Percentiles rank a stretch among this genome's conserved stretches.
These are phyloP conservation scores for Elachura formosa DNA, from an alignment of 2,113 vertebrate species.

Conservation along the genomic window DNA sequence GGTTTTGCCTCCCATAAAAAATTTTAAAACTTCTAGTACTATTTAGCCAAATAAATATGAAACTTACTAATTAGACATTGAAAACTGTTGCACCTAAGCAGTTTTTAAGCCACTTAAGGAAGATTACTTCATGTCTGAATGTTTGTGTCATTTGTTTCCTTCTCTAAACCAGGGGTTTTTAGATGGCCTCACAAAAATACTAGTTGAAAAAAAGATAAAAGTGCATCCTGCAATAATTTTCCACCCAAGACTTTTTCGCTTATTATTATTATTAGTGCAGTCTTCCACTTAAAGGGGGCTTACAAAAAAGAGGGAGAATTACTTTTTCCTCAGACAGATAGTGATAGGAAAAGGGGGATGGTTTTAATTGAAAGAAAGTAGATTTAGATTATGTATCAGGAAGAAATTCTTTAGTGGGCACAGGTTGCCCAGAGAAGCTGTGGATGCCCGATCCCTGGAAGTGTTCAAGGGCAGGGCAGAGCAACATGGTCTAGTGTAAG, in stretches of 20 bases:
- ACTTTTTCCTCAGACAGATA: background rate
- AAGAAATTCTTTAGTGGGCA: background rate
- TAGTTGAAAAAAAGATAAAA: background rate
- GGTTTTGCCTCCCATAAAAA: background rate
- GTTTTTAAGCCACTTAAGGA: background rate
- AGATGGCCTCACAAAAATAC: background rate
- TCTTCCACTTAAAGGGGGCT: background rate
- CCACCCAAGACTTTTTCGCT: background rate
- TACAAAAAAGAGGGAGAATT: background rate
- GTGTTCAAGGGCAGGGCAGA: background rate
- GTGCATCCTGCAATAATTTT: background rate
- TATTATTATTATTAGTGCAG: background rate
- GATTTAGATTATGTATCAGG: background rate
- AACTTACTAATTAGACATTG: background rate
- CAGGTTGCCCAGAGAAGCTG: background rate
- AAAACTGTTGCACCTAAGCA: background rate
- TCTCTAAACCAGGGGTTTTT: background rate
- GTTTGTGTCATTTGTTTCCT: background rate
- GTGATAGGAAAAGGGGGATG: background rate
- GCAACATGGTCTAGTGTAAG: background rate
- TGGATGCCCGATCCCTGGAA: background rate
- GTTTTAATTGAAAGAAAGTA: background rate
- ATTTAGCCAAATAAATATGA: background rate
- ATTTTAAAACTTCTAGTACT: background rate
- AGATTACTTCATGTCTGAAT: background rate